Conservation (phyloP, 1,140 invertebrate genomes). For the Zaprionus kolodkinae region DNA sequence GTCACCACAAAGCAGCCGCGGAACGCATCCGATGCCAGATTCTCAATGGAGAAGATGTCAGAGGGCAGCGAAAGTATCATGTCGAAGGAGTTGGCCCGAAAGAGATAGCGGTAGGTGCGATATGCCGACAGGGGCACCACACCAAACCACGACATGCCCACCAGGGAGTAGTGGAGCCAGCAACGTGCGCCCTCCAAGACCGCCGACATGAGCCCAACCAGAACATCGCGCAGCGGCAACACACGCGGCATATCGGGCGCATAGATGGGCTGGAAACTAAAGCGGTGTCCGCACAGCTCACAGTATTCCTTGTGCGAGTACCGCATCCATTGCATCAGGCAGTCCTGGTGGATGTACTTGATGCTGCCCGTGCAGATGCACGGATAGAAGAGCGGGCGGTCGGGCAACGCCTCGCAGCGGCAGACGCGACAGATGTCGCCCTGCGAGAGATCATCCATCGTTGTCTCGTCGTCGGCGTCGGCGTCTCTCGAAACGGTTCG, state of each 20-base stretch:
- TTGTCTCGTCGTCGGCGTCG: slow-evolving; percentile 3
- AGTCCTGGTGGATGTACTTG: slow-evolving; percentile 99
- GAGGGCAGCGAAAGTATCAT: slow-evolving; percentile 93
- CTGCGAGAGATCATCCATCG: slow-evolving; percentile 79
- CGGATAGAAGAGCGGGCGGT: slow-evolving; percentile 96
- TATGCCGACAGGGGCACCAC: slow-evolving; percentile 98
- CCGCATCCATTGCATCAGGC: slow-evolving; percentile 94
- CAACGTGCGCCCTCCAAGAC: slow-evolving; percentile 96
- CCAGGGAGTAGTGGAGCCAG: slow-evolving; percentile 98
- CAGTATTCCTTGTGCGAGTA: slow-evolving; percentile 99
- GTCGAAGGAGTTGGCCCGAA: slow-evolving; percentile 95
- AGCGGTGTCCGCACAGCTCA: slow-evolving; percentile 98
- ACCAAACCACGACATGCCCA: slow-evolving; percentile 98
- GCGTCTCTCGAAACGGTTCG: not conserved
- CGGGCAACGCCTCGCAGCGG: slow-evolving; percentile 93
- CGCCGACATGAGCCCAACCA: slow-evolving; percentile 94
- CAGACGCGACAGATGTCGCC: slow-evolving; percentile 96
- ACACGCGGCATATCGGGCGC: slow-evolving; percentile 99
- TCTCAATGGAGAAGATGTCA: slow-evolving; percentile 96
- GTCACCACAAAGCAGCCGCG: slow-evolving; percentile 98
- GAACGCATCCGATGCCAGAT: slow-evolving; percentile 96
- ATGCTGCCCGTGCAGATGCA: slow-evolving; percentile 99
- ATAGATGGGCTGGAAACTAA: slow-evolving; percentile 99
- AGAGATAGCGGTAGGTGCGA: slow-evolving; percentile 96
- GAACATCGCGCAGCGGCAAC: slow-evolving; percentile 91